Evolutionary conservation across 2,113 vertebrate species (phyloP), one percentile per base, ranked within the genome.

Genomic region (Anhinga anhinga): DNA sequence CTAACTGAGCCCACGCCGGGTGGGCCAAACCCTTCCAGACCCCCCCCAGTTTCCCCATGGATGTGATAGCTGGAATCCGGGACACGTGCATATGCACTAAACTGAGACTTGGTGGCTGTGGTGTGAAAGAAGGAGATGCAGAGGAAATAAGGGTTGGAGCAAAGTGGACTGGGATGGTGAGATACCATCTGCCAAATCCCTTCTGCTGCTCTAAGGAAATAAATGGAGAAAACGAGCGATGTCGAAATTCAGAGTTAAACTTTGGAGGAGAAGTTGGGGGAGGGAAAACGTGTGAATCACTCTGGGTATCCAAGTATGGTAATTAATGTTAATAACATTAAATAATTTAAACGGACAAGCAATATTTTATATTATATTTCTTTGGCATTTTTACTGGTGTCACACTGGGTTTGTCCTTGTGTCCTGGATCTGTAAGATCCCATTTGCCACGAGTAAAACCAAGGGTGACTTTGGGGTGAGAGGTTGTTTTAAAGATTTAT

Each of bases 281-380:
- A 78, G 84, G 86, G 81, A 82, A 70, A 50, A 72, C 0, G 21
- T 32, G 82, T 78, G 94, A 95, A 82, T 92, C 66, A 84, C 42
- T 76, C 79, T 11, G 47, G 18, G 42, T 55, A 61, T 88, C 70
- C 29, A 59, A 94, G 91, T 56, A 65, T 40, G 71, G 88, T 94
- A 92, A 90, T 95, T 89, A 89, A 94, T 86, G 91, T 71, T 96
- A 94, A 95, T 86, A 84, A 71, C 79, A 78, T 71, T 93, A 93
- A 96, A 95, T 97, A 79, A 95, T 97, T 94, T 94, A 84, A 97
- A 81, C 8, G 23, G 97, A 94, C 94, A 88, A 95, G 96, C 58
- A 77, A 82, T 95, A 94, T 94, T 96, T 97, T 95, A 96, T 50
- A 45, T 65, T 49, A 3, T 32, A 42, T 32, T 77, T 94, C 96